Evolutionary conservation across 2,797 vertebrate species (phyloP).

Genomic region (Tamandua tetradactyla): DNA sequence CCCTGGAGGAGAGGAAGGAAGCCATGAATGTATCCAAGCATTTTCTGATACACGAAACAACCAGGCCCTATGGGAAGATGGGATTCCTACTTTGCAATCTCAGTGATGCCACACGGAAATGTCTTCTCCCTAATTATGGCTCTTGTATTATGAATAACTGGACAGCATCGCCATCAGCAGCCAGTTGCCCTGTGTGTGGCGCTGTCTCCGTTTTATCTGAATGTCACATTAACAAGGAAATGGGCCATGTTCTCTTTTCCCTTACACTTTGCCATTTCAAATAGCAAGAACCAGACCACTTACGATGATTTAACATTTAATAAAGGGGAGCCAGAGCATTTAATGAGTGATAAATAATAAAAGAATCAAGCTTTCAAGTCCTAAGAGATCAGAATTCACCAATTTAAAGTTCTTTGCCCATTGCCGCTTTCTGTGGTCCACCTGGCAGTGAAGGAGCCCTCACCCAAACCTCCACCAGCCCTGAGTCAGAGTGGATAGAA

Average conservation of each 20-base stretch:
- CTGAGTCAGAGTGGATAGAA: background rate
- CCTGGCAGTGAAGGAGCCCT: background rate
- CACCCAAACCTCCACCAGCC: background rate
- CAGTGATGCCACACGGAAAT: slow-evolving; percentile 19
- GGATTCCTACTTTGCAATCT: slow-evolving; percentile 21
- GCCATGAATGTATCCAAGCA: background rate
- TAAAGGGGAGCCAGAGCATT: slow-evolving; percentile 70
- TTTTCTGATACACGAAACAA: background rate
- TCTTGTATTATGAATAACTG: slow-evolving; percentile 66
- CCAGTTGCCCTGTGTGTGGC: slow-evolving; percentile 67
- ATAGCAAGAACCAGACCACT: slow-evolving; percentile 66
- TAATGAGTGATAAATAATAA: slow-evolving; percentile 78
- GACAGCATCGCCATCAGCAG: slow-evolving; percentile 37
- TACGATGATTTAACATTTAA: slow-evolving; percentile 80
- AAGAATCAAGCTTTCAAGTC: slow-evolving; percentile 65
- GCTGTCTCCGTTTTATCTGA: slow-evolving; percentile 61
- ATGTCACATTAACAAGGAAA: slow-evolving; percentile 77
- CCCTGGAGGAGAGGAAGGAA: background rate
- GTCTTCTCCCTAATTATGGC: slow-evolving; percentile 62
- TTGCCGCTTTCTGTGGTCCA: slow-evolving; percentile 31
- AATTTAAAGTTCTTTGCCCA: slow-evolving; percentile 40
- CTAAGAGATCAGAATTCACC: slow-evolving; percentile 30
- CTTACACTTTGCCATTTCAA: slow-evolving; percentile 74
- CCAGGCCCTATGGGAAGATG: background rate
- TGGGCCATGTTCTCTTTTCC: slow-evolving; percentile 64